Evolutionary conservation across 1,140 invertebrate species (phyloP), one percentile per base, ranked within the genome.

Genomic region (Callitettix versicolor): DNA sequence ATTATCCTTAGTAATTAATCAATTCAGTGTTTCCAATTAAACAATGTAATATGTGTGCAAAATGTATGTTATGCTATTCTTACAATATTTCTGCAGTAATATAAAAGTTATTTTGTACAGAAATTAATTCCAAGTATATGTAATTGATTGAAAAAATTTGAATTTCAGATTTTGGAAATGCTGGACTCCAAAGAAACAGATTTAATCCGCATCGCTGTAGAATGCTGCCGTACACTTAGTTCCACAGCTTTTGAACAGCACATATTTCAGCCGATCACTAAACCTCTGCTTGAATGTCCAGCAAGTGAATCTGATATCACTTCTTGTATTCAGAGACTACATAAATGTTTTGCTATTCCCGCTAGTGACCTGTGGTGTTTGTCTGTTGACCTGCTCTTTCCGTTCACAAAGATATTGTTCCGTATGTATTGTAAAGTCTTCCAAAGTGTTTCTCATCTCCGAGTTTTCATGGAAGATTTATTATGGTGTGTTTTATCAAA

Each of bases 341-440:
- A 63, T 0, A 70, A 67, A 60, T 70, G 68, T 59, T 75, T 73
- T 57, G 26, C 64, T 1, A 56, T 58, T 51, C 53, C 59, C 0
- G 61, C 54, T 1, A 69, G 69, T 46, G 62, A 67, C 4, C 64
- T 69, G 15, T 73, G 69, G 55, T 55, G 62, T 52, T 53, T 73
- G 17, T 65, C 69, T 41, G 48, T 47, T 4, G 51, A 62, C 43
- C 41, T 71, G 20, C 55, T 75, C 33, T 55, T 48, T 14, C 46
- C 57, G 12, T 53, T 69, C 14, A 56, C 65, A 12, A 26, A 66
- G 12, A 67, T 73, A 20, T 59, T 75, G 20, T 73, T 74, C 61
- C 63, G 57, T 43, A 50, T 76, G 1, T 66, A 72, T 43, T 43
- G 60, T 3, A 67, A 67, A 60, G 57, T 65, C 1, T 48, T 59